These are phyloP conservation scores for Denticeps clupeoides DNA, from an alignment of 2,797 vertebrate genomes.

Conservation along the genomic window DNA sequence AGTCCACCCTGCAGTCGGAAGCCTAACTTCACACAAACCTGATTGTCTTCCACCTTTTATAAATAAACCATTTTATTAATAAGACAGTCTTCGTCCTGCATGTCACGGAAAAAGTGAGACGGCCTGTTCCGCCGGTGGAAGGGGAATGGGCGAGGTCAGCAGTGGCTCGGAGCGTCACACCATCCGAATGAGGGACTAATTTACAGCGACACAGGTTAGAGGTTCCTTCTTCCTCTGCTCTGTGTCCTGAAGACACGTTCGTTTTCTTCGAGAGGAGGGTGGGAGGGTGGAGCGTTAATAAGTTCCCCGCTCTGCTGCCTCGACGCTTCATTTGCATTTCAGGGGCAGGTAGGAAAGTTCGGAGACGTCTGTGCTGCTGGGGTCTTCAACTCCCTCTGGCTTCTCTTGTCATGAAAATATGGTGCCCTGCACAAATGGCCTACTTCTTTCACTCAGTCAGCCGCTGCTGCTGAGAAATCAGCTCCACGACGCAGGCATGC, in stretches of 20 bases:
- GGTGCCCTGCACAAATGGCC: slow-evolving; percentile 21
- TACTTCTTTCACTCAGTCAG: slow-evolving; percentile 20
- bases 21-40: too few relatives aligned
- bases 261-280: slow-evolving; percentile 17
- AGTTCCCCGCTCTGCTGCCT: slow-evolving; percentile 11
- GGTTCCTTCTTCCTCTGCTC: slow-evolving; percentile 24
- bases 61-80: too few relatives aligned
- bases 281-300: slow-evolving; percentile 13
- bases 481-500: slow-evolving; percentile 22
- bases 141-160: background rate
- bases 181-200: slow-evolving; percentile 33
- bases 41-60: too few relatives aligned
- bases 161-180: slow-evolving; percentile 31
- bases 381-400: slow-evolving; percentile 18
- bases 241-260: slow-evolving; percentile 19
- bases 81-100: too few relatives aligned
- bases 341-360: slow-evolving; percentile 15
- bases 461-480: slow-evolving; percentile 6
- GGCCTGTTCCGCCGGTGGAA: background rate
- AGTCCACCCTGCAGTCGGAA: too few relatives aligned
- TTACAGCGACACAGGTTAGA: slow-evolving; percentile 31
- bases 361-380: slow-evolving; percentile 19
- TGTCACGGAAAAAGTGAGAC: too few relatives aligned
- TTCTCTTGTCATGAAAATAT: slow-evolving; percentile 26
- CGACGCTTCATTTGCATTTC: slow-evolving; percentile 30